These are phyloP conservation scores for Eurystomus glaucurus DNA, from an alignment of 2,797 vertebrate genomes.

Conservation along the genomic window DNA sequence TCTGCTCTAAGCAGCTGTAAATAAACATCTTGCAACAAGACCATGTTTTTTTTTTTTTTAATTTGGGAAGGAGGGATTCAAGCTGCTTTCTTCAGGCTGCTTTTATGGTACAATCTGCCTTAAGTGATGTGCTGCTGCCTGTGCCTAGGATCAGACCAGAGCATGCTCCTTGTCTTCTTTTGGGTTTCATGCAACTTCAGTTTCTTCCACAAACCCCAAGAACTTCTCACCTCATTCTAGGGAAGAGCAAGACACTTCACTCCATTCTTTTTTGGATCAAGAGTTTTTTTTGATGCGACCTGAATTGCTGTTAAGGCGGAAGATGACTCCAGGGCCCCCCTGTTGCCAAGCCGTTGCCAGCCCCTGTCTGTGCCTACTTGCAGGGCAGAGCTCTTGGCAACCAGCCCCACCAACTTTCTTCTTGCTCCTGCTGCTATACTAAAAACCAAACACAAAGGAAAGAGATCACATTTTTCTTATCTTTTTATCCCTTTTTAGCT, in stretches of 20 bases:
- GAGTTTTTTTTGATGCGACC: background rate
- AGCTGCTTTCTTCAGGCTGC: constrained; percentile 12
- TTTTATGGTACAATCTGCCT: background rate
- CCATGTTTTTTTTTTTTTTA: background rate
- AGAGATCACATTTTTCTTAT: background rate
- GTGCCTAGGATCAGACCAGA: background rate
- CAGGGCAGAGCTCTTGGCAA: background rate
- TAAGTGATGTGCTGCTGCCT: background rate
- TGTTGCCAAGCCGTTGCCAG: background rate
- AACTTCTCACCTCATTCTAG: background rate
- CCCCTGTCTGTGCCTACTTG: background rate
- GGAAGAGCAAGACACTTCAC: background rate
- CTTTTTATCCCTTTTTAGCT: background rate
- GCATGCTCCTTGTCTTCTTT: rapidly evolving
- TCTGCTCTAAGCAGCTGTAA: constrained; percentile 25
- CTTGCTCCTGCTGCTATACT: background rate
- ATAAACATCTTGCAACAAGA: constrained; percentile 22
- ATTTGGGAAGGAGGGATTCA: background rate
- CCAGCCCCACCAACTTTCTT: background rate
- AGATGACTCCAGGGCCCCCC: background rate
- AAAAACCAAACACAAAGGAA: background rate
- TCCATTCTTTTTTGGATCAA: background rate
- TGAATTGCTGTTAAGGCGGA: background rate
- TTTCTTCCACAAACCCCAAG: background rate
- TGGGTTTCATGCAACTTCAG: background rate